Evolutionary conservation across 2,888 invertebrate genomes (phyloP).

Genomic region (Ceriagrion tenellum): DNA sequence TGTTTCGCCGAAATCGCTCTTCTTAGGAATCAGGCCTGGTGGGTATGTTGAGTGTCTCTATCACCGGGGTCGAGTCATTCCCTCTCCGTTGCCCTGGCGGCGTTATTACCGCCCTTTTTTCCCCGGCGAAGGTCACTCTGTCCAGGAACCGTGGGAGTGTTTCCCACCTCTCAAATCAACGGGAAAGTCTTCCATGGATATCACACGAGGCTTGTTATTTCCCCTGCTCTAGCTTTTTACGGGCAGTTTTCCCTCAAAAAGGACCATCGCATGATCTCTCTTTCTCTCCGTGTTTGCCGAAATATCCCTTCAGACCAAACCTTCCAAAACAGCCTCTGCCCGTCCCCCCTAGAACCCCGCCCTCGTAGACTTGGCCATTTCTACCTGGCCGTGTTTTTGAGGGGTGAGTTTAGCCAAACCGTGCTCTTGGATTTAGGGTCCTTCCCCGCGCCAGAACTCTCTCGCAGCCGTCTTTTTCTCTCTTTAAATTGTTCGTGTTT

Average conservation of each 20-base stretch:
- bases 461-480: neutral
- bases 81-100: neutral
- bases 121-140: neutral
- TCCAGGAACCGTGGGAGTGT: constrained; percentile 37
- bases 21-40: neutral
- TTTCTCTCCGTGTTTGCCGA: neutral
- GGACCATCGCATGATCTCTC: constrained; percentile 21
- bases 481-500: neutral
- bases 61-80: constrained; percentile 8
- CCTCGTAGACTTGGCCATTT: constrained; percentile 4
- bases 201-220: constrained; percentile 24
- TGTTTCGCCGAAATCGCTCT: neutral
- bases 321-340: neutral
- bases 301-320: neutral
- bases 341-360: neutral
- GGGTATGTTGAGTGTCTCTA: neutral
- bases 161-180: constrained; percentile 7
- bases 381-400: constrained; percentile 13
- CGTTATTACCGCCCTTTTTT: neutral
- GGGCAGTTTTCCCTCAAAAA: neutral
- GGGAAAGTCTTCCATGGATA: constrained; percentile 28
- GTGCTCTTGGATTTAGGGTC: constrained; percentile 22
- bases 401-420: neutral
- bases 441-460: neutral
- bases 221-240: neutral